phyloP scores from a whole-genome alignment of 2,113 vertebrate genomes.

The Cyphomyrus discorhynchus region DNA sequence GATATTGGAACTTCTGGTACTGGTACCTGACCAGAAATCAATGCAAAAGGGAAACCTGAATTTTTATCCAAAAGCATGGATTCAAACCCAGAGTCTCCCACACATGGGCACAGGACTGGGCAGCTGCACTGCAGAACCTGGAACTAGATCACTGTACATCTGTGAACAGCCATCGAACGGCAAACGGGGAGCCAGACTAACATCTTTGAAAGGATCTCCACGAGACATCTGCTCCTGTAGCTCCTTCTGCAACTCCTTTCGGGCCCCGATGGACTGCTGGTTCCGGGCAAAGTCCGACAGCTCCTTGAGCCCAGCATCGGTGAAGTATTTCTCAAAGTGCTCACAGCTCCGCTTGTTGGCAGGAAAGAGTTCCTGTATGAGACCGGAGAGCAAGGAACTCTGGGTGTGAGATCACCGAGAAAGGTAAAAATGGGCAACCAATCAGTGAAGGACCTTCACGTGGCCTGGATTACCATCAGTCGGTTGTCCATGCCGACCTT shows the following conservation, averaged over 20 bases:
- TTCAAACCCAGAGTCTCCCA: background rate
- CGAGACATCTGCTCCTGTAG: conserved; percentile 91
- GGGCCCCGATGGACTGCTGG: conserved; percentile 91
- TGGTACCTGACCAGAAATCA: background rate
- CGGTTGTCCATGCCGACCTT: conserved; percentile 99
- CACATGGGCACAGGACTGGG: background rate
- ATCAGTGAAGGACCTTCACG: background rate
- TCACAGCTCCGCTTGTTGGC: conserved; percentile 97
- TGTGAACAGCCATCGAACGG: background rate
- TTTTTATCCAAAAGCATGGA: background rate
- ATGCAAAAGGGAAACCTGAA: background rate
- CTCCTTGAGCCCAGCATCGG: conserved; percentile 93
- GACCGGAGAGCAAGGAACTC: background rate
- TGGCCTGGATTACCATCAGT: conserved; percentile 72
- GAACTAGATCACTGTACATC: background rate
- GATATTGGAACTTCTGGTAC: background rate
- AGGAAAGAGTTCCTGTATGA: conserved; percentile 86
- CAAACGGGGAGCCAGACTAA: conserved; percentile 37
- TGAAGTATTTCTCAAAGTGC: conserved; percentile 97
- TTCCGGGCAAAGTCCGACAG: conserved; percentile 92
- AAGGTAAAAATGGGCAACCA: background rate
- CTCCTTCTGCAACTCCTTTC: conserved; percentile 95
- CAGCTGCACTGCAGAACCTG: background rate
- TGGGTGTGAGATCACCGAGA: background rate
- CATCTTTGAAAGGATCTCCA: conserved; percentile 90